Evolutionary conservation across 2,113 vertebrate genomes (phyloP).

Genomic region (Eulacestoma nigropectus): DNA sequence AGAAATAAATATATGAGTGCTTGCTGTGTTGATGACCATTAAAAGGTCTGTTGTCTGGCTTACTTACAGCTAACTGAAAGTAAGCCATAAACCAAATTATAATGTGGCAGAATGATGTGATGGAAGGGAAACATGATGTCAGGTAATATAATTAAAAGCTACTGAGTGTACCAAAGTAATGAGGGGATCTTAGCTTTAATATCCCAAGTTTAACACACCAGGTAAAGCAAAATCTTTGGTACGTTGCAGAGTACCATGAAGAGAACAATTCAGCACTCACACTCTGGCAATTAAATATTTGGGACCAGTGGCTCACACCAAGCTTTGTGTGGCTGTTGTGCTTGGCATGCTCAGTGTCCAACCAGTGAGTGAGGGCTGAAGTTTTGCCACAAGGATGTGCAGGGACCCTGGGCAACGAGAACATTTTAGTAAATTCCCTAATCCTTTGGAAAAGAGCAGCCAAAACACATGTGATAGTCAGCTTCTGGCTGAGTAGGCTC

Average conservation of each 20-base stretch:
- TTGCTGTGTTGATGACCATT: neutral
- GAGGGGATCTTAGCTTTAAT: neutral
- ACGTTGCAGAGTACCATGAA: neutral
- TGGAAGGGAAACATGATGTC: neutral
- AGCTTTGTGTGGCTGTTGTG: fast-evolving
- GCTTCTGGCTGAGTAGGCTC: neutral
- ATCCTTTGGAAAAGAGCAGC: neutral
- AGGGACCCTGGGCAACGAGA: neutral
- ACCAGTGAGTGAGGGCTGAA: neutral
- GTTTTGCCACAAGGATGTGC: neutral
- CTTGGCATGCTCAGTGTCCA: neutral
- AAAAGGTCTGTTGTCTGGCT: neutral
- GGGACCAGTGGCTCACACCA: neutral
- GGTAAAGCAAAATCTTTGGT: neutral
- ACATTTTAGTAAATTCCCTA: neutral
- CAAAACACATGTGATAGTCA: neutral
- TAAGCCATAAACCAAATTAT: neutral
- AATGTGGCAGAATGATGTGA: neutral
- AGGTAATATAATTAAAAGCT: neutral
- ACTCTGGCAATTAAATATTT: neutral
- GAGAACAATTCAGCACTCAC: neutral
- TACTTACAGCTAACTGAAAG: neutral
- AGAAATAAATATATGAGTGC: neutral
- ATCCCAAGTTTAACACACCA: neutral
- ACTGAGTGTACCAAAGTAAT: neutral